Evolutionary conservation across 2,888 invertebrate genomes (phyloP).

Genomic region (Buathra laborator): DNA sequence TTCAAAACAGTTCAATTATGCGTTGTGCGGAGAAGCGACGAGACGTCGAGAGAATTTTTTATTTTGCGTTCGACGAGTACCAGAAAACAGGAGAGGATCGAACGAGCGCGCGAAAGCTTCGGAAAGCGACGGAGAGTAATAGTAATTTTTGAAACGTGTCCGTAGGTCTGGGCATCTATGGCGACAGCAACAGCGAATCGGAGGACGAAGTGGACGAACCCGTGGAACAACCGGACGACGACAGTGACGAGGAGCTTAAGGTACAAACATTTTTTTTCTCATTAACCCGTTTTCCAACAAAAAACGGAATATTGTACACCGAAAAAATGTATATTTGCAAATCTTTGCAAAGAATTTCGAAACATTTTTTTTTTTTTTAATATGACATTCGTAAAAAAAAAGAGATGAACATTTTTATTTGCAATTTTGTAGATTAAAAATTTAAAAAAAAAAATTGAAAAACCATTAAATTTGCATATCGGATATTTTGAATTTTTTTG

Average conservation of each 20-base stretch:
- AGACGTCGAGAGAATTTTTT: slow-evolving; percentile 9
- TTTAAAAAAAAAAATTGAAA: too few species aligned
- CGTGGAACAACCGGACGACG: slow-evolving; percentile 83
- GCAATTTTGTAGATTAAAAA: too few species aligned
- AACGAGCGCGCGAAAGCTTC: slow-evolving; percentile 3
- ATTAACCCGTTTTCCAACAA: too few species aligned
- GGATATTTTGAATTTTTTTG: too few species aligned
- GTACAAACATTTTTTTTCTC: slow-evolving; percentile 83
- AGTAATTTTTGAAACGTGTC: slow-evolving; percentile 78
- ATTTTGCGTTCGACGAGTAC: neutral
- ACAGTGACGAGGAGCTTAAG: slow-evolving; percentile 91
- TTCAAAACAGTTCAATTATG: neutral
- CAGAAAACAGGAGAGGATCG: slow-evolving; percentile 5
- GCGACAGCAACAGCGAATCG: slow-evolving; percentile 89
- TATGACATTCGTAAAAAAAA: too few species aligned
- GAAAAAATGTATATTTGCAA: too few species aligned
- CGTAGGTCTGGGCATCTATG: slow-evolving; percentile 94
- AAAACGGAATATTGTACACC: too few species aligned
- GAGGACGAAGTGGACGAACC: slow-evolving; percentile 86
- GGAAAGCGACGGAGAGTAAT: slow-evolving; percentile 35
- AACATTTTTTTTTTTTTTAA: too few species aligned
- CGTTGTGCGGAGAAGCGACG: neutral
- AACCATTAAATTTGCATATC: too few species aligned
- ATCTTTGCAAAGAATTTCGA: too few species aligned
- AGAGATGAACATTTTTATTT: too few species aligned